A percentile compares a stretch with the other conserved stretches of the same genome.
phyloP scores from a whole-genome alignment of 92 coral and sea anemone species.

The Isaurus tuberculatus region DNA sequence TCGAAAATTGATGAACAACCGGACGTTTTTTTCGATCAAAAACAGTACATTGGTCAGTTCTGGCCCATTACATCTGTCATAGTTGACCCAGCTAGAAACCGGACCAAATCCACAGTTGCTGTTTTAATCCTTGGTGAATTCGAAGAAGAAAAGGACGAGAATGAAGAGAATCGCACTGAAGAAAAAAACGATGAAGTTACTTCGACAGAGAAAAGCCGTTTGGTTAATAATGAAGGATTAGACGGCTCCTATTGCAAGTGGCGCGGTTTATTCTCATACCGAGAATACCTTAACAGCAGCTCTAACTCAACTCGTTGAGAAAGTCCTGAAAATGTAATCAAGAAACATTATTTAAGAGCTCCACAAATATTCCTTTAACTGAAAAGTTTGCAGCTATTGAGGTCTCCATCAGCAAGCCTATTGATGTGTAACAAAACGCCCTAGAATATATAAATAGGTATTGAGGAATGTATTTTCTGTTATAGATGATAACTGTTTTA shows the following conservation, averaged over 20 bases:
- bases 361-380: constrained; percentile 5
- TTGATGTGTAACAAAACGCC: background rate
- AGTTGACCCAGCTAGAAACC: background rate
- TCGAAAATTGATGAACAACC: background rate
- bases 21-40: background rate
- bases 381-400: constrained; percentile 9
- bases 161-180: background rate
- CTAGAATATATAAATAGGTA: background rate
- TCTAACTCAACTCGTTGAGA: background rate
- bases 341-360: background rate
- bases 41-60: constrained; percentile 23
- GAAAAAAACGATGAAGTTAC: background rate
- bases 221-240: background rate
- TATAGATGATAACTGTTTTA: background rate
- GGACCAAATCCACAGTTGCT: background rate
- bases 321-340: background rate
- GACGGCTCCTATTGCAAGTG: too few relatives aligned
- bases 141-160: background rate
- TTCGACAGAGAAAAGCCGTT: background rate
- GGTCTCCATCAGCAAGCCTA: background rate
- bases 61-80: constrained; percentile 1
- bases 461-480: background rate
- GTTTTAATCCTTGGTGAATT: background rate
- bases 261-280: background rate
- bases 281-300: background rate